These are phyloP conservation scores for Lepidocolaptes lacrymiger DNA, from an alignment of 2,797 vertebrate genomes.

Conservation along the genomic window DNA sequence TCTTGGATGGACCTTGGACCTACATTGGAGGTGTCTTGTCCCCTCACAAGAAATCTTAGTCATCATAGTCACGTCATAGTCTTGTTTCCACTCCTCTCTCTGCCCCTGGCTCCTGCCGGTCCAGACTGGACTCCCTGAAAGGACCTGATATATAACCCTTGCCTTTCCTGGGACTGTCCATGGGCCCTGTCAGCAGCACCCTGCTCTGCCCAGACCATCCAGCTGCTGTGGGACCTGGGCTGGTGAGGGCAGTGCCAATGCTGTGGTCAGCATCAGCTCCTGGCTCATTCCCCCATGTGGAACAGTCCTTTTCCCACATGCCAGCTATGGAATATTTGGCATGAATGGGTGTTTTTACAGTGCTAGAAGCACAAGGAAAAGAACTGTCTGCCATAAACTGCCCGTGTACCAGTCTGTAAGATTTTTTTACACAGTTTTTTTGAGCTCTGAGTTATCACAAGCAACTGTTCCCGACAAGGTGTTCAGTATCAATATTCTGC, in stretches of 20 bases:
- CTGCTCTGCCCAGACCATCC: neutral
- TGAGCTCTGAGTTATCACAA: neutral
- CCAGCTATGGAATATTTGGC: neutral
- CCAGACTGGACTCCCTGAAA: neutral
- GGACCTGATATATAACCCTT: neutral
- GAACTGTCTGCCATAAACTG: neutral
- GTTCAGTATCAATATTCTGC: neutral
- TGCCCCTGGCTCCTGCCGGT: neutral
- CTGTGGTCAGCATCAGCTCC: neutral
- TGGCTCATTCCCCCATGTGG: fast-evolving
- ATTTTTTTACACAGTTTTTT: neutral
- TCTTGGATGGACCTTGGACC: neutral
- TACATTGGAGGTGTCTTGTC: neutral
- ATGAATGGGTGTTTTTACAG: neutral
- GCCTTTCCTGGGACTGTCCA: neutral
- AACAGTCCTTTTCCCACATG: neutral
- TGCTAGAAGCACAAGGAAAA: neutral
- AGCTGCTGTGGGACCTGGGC: fast-evolving
- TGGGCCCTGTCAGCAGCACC: neutral
- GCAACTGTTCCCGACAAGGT: neutral
- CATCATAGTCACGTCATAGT: fast-evolving
- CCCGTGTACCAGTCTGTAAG: neutral
- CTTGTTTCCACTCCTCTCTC: neutral
- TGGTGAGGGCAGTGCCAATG: neutral
- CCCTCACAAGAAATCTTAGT: neutral